Conservation (phyloP, 2,797 vertebrate genomes). For the Moxostoma hubbsi region DNA sequence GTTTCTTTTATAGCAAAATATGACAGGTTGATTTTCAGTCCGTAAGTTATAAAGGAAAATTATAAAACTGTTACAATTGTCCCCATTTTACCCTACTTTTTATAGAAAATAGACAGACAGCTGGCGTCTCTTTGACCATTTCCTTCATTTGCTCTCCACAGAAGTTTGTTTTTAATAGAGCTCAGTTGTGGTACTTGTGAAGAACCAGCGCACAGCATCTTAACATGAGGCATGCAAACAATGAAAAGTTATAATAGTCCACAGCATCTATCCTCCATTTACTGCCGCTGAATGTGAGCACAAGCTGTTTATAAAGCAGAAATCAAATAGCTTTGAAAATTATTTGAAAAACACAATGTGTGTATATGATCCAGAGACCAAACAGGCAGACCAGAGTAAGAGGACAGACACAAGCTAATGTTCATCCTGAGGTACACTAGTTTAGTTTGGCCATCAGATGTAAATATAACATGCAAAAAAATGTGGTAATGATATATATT, state of each 20-base stretch:
- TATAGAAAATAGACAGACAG: no score
- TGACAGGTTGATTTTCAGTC: no score
- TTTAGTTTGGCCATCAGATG: not conserved
- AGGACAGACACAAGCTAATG: not conserved
- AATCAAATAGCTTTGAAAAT: slow-evolving; percentile 5
- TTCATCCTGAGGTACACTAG: slow-evolving; percentile 6
- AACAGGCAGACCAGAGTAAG: slow-evolving; percentile 23
- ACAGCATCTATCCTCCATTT: slow-evolving; percentile 7
- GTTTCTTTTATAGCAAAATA: no score
- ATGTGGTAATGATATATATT: no score
- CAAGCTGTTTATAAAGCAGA: slow-evolving; percentile 14
- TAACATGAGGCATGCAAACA: not conserved
- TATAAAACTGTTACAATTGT: no score
- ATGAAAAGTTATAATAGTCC: not conserved
- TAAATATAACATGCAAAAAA: not conserved
- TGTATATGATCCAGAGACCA: slow-evolving; percentile 17
- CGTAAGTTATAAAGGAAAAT: no score
- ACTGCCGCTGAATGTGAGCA: not conserved
- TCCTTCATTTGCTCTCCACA: not conserved
- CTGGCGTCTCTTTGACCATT: slow-evolving; percentile 1
- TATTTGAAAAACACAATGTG: slow-evolving; percentile 9
- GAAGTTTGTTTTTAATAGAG: slow-evolving; percentile 44
- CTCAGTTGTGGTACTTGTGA: slow-evolving; percentile 3
- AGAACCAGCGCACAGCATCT: slow-evolving; percentile 15
- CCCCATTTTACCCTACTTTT: no score